These are phyloP conservation scores for Cercopithecus mona DNA, from an alignment of 2,113 vertebrate genomes.

Conservation along the genomic window DNA sequence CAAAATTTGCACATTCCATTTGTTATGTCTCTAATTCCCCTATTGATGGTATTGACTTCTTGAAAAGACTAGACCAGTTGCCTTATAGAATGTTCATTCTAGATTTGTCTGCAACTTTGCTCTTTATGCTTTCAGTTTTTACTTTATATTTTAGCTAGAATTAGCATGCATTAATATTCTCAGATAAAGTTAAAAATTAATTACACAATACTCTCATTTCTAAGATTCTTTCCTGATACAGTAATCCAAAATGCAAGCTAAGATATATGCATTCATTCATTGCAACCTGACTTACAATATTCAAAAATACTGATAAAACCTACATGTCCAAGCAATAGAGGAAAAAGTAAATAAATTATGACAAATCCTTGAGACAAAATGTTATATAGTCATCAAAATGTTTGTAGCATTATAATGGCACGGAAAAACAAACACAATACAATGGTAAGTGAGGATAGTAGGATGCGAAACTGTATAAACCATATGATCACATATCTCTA, in stretches of 20 bases:
- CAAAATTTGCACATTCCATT: neutral
- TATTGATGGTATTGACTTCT: neutral
- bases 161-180: neutral
- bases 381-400: neutral
- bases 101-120: neutral
- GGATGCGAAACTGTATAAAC: neutral
- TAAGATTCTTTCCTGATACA: neutral
- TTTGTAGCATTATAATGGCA: neutral
- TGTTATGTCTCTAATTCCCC: neutral
- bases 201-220: neutral
- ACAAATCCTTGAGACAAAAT: neutral
- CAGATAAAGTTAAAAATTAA: neutral
- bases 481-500: neutral
- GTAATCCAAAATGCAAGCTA: neutral
- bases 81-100: neutral
- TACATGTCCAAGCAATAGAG: neutral
- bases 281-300: neutral
- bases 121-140: neutral
- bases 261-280: neutral
- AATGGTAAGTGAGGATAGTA: neutral
- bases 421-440: neutral
- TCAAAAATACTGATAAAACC: neutral
- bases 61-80: neutral
- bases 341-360: neutral
- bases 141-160: neutral